These are phyloP conservation scores for Platynereis dumerilii DNA, from an alignment of 2,888 invertebrate species.

Conservation along the genomic window DNA sequence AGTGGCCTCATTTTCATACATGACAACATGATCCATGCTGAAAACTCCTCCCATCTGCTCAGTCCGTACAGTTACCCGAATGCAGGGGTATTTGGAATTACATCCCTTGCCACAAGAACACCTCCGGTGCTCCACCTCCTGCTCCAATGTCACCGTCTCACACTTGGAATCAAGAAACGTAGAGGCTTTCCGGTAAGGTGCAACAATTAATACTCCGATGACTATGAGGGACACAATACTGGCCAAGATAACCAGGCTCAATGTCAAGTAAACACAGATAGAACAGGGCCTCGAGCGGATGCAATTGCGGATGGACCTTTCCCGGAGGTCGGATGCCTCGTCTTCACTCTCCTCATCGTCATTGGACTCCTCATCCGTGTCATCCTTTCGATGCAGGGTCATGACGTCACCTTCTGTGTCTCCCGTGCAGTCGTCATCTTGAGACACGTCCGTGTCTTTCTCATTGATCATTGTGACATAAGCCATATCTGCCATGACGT, in stretches of 20 bases:
- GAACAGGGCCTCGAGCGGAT: constrained; percentile 22
- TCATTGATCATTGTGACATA: constrained; percentile 24
- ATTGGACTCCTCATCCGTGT: constrained; percentile 4
- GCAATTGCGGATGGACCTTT: constrained; percentile 7
- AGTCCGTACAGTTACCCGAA: constrained; percentile 24
- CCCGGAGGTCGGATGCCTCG: not conserved
- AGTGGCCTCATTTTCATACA: constrained; percentile 31
- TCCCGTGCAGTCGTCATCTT: constrained; percentile 17
- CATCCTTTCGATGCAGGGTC: constrained; percentile 13
- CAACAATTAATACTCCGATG: constrained; percentile 31
- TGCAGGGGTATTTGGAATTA: constrained; percentile 29
- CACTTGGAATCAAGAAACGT: constrained; percentile 25
- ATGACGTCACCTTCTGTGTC: constrained; percentile 20
- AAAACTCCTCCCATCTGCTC: not conserved
- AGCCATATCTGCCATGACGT: constrained; percentile 26
- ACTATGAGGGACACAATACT: constrained; percentile 31
- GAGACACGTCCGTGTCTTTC: constrained; percentile 19
- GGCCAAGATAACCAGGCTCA: constrained; percentile 27
- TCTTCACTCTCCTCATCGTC: constrained; percentile 10
- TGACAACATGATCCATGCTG: constrained; percentile 3
- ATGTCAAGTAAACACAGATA: constrained; percentile 27
- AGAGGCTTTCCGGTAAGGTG: constrained; percentile 28
- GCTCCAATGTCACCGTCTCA: not conserved
- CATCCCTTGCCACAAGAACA: constrained; percentile 37
- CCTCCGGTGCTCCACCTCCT: constrained; percentile 20